Base-by-base conservation (phyloP, 2,888 invertebrate species). In the Luffia ferchaultella region DNA sequence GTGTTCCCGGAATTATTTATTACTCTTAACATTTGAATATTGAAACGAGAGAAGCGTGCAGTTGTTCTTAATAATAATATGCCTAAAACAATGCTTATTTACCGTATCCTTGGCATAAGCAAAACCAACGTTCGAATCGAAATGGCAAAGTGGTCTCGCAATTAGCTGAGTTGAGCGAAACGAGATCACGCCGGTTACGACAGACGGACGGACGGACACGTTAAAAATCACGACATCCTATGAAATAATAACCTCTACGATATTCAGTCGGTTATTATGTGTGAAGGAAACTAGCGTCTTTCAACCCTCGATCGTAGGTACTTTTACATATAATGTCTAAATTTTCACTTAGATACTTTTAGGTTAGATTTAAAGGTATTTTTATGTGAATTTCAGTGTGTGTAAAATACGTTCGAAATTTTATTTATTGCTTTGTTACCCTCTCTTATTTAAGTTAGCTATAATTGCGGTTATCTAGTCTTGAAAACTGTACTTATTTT, bases 151-250 rank as follows among this genome's bases (percentile, higher is more conserved):
- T 12, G 30, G 30, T 30, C 30, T 7, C 30, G 48, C 48, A 41
- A 48, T 48, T 48, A 48, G 18, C 18, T 5, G 15, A 42, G 40
- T 48, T 48, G 48, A 57, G 58, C 54, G 60, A 62, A 61, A 59
- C 55, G 53, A 58, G 56, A 64, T 65, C 67, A 67, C 68, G 67
- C 67, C 50, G 43, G 48, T 59, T 58, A 58, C 59, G 58, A 30
- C 57, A 62, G 58, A 53, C 49, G 44, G 42, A 44, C 54, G n/a
- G 9, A 50, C 40, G 60, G 53, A 52, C 3, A 57, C 53, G 52
- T 57, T 58, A 61, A 65, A 65, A 64, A 67, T 67, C 66, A 68
- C 63, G 65, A 65, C 67, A 64, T 52, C 50, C 60, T 60, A 20
- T 50, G 50, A 50, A 62, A 62, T 61, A 61, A 63, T 57, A 58